A percentile compares a stretch with the other conserved stretches of the same genome.
Evolutionary conservation across 2,113 vertebrate species (phyloP).

Genomic region (Saccopteryx bilineata): DNA sequence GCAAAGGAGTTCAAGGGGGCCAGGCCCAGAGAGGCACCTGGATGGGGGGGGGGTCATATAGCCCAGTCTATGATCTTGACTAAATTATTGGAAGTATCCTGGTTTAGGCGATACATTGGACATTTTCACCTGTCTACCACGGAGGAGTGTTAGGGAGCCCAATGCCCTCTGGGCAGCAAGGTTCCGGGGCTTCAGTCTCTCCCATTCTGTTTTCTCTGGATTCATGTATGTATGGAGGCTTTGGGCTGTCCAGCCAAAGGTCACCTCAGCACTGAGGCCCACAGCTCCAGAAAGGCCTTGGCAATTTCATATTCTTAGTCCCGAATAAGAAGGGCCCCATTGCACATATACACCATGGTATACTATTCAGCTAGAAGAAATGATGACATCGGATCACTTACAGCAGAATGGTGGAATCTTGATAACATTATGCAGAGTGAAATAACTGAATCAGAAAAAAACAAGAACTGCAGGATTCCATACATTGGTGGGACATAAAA

Average conservation of each 20-base stretch:
- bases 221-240: neutral
- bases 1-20: neutral
- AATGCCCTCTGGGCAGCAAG: neutral
- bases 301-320: neutral
- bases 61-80: neutral
- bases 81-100: neutral
- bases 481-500: too few relatives aligned
- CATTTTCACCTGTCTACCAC: neutral
- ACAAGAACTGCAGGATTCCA: too few relatives aligned
- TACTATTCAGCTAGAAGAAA: too few relatives aligned
- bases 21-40: neutral
- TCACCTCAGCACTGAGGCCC: neutral
- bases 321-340: neutral
- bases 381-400: too few relatives aligned
- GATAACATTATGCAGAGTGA: too few relatives aligned
- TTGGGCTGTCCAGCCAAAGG: neutral
- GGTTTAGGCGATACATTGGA: neutral
- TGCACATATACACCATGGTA: too few relatives aligned
- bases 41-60: neutral
- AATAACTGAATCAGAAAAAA: too few relatives aligned
- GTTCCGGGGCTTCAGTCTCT: accelerated
- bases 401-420: too few relatives aligned
- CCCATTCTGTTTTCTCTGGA: neutral
- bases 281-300: neutral
- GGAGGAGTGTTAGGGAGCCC: neutral